Base-by-base conservation (phyloP, 1,140 invertebrate species). In the Akabosia matsudoensis region DNA sequence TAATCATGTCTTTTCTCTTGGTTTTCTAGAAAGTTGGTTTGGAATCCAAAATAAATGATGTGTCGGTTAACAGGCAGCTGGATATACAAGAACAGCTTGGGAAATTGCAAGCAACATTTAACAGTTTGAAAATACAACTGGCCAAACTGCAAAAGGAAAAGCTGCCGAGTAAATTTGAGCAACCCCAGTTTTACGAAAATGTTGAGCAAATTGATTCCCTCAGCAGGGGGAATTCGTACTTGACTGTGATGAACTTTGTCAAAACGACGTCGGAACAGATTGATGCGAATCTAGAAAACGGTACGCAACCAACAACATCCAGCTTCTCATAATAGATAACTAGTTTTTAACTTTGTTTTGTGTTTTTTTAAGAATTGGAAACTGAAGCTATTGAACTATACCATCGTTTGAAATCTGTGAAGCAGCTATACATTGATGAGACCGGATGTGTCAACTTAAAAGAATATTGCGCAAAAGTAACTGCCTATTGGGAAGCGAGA, bases 371-470 rank as follows among this genome's bases (percentile, higher is more conserved):
- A 78, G 77, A 76, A 10, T 67, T 80, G 13, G 61, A 76, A 34
- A 67, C 76, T 24, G 79, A 80, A 51, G 76, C 79, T n/a, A 73
- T 80, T 14, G 76, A 80, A 28, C 28, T 80, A 4, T 74, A 71
- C 37, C 51, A 76, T 18, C 10, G 54, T 0, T 37, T 80, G 1
- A 31, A 71, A 26, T 14, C 64, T 26, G 13, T 74, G 4, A 34
- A 77, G 28, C 22, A 74, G 16, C 30, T 56, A 18, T 74, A 77
- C 30, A 54, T 77, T 31, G n/a, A 22, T 31, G 31, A 0, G 22
- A 33, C 73, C 1, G 24, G 64, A 7, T 79, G 78, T 45, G 4
- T 4, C 0, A 61, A 71, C 30, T 33, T 79, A 70, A 70, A 73
- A 34, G 54, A 24, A 0, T 77, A 76, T 52, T 70, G 61, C 10